Evolutionary conservation across 2,797 vertebrate genomes (phyloP).

Genomic region (Platyrinchus mystaceus): DNA sequence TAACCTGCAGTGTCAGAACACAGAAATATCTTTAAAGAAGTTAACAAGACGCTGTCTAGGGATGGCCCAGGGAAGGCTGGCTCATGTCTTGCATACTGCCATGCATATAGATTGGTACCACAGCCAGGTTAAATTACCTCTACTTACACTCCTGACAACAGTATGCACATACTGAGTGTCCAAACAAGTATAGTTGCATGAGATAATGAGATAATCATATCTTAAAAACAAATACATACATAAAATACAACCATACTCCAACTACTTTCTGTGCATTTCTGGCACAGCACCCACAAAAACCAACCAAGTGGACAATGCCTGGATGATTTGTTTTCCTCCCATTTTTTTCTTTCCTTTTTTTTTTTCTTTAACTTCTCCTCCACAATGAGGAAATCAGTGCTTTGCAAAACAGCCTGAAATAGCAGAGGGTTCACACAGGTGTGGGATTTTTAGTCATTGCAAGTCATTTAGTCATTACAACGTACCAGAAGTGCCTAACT

Average conservation of each 20-base stretch:
- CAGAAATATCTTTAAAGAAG: background rate
- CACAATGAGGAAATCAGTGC: background rate
- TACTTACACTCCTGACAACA: background rate
- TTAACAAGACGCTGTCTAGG: background rate
- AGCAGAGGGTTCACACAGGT: background rate
- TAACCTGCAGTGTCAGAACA: background rate
- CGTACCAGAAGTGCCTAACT: background rate
- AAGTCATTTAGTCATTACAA: background rate
- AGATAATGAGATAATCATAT: background rate
- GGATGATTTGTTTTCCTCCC: background rate
- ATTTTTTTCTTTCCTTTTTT: background rate
- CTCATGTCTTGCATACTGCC: background rate
- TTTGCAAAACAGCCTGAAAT: background rate
- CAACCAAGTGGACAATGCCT: background rate
- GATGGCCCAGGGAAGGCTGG: background rate
- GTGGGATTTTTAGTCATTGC: background rate
- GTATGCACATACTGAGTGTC: background rate
- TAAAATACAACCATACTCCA: background rate
- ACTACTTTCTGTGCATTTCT: background rate
- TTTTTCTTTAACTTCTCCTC: background rate
- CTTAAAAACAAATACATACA: background rate
- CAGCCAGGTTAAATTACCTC: background rate
- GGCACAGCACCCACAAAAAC: background rate
- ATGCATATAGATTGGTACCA: background rate
- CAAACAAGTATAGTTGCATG: background rate